Percentiles rank a stretch among this genome's conserved stretches.
These are phyloP conservation scores for Telmatochromis sp. DNA, from an alignment of 2,113 vertebrate species.

Conservation along the genomic window DNA sequence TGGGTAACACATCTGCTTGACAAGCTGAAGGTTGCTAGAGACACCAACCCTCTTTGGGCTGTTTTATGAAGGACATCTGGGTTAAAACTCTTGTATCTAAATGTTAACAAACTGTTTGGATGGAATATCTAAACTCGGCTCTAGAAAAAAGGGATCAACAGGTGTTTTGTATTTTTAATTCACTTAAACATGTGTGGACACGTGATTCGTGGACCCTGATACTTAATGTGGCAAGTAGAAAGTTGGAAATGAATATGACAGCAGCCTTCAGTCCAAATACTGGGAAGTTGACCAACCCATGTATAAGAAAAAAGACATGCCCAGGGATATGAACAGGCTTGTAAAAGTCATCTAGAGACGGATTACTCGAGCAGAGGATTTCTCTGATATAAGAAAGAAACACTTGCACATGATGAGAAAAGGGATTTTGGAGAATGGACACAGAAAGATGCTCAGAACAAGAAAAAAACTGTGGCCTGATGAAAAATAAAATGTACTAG, in stretches of 20 bases:
- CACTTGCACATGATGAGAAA: constrained; percentile 8
- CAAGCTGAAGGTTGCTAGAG: background rate
- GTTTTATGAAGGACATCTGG: background rate
- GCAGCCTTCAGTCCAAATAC: constrained; percentile 14
- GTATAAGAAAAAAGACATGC: background rate
- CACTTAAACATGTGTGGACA: background rate
- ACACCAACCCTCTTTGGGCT: background rate
- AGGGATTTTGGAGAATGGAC: background rate
- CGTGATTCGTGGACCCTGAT: background rate
- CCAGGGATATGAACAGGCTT: background rate
- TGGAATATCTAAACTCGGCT: background rate
- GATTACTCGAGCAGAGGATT: constrained; percentile 7
- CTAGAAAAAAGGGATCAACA: background rate
- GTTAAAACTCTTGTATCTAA: background rate
- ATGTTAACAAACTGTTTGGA: background rate
- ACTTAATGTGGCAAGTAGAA: background rate
- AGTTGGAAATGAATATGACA: constrained; percentile 14
- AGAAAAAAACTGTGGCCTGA: background rate
- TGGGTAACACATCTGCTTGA: background rate
- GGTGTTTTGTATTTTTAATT: background rate
- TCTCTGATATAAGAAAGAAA: background rate
- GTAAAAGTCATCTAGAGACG: background rate
- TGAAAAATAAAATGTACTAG: constrained; percentile 24
- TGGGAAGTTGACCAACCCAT: background rate
- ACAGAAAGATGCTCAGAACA: background rate